Conservation (phyloP, 2,888 invertebrate genomes). For the Hedya salicella region DNA sequence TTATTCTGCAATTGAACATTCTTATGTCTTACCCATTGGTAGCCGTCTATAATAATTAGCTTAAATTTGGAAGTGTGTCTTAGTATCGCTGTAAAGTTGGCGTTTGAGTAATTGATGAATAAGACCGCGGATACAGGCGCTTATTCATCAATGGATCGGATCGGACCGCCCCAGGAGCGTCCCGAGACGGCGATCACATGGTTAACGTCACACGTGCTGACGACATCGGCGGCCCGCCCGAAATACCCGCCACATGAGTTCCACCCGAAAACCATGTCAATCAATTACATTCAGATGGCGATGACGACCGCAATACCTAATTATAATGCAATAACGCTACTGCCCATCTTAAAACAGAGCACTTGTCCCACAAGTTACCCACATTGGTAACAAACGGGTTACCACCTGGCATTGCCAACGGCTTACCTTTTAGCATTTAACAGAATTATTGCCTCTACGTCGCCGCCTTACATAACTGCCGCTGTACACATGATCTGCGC, state of each 20-base stretch:
- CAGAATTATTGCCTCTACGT: slow-evolving; percentile 42
- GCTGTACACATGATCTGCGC: slow-evolving; percentile 21
- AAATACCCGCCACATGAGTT: slow-evolving; percentile 70
- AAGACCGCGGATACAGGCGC: neutral
- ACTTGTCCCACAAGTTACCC: slow-evolving; percentile 32
- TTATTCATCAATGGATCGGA: neutral
- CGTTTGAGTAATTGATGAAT: slow-evolving; percentile 4
- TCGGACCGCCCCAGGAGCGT: slow-evolving; percentile 58
- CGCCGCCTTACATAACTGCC: slow-evolving; percentile 35
- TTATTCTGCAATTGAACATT: slow-evolving; percentile 74
- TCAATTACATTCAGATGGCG: slow-evolving; percentile 70
- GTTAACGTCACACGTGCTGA: slow-evolving; percentile 73
- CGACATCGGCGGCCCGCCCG: slow-evolving; percentile 62
- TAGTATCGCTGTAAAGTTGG: neutral
- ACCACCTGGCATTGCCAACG: slow-evolving; percentile 36
- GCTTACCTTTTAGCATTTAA: slow-evolving; percentile 41
- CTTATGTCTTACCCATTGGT: slow-evolving; percentile 54
- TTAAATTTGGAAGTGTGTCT: neutral
- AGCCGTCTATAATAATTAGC: slow-evolving; percentile 21
- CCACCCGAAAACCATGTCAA: slow-evolving; percentile 75
- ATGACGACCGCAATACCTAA: slow-evolving; percentile 59
- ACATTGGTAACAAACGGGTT: slow-evolving; percentile 39
- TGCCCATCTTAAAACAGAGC: slow-evolving; percentile 37
- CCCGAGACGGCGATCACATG: slow-evolving; percentile 67
- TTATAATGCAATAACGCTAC: slow-evolving; percentile 46